Percentiles rank a stretch among this genome's conserved stretches.
phyloP scores from a whole-genome alignment of 2,113 vertebrate genomes.

The Vulpes vulpes region DNA sequence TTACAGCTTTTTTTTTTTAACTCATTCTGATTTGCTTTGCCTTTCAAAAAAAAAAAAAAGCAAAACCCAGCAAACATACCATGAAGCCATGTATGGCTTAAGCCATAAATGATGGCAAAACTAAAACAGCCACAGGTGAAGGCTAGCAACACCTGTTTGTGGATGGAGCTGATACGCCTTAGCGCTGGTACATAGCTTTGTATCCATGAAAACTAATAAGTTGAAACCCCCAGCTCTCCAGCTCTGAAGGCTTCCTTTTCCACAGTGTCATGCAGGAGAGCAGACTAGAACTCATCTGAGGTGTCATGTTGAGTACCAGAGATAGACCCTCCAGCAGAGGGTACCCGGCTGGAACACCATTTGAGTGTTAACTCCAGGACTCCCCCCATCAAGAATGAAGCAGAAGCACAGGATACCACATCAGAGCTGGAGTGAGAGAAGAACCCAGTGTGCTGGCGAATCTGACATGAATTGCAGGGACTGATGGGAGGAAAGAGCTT shows the following conservation, averaged over 20 bases:
- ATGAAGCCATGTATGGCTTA: no score
- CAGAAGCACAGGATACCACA: fast-evolving
- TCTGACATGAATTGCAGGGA: background rate
- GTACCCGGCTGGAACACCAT: background rate
- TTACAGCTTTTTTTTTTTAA: background rate
- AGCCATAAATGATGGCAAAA: background rate
- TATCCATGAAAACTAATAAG: background rate
- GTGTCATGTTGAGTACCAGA: background rate
- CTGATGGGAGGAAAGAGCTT: background rate
- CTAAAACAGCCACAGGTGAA: background rate
- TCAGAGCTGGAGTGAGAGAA: background rate
- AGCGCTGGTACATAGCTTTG: background rate
- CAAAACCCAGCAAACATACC: background rate
- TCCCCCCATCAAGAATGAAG: background rate
- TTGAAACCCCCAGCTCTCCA: fast-evolving
- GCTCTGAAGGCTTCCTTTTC: background rate
- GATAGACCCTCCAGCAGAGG: background rate
- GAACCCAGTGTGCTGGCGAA: background rate
- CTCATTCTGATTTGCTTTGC: background rate
- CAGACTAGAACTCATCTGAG: background rate
- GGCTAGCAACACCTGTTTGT: background rate
- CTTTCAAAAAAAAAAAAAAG: background rate
- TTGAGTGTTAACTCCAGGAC: background rate
- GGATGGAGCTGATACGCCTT: background rate
- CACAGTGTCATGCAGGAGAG: background rate